Evolutionary conservation across 1,140 invertebrate species (phyloP).

Genomic region (Caerostris extrusa): DNA sequence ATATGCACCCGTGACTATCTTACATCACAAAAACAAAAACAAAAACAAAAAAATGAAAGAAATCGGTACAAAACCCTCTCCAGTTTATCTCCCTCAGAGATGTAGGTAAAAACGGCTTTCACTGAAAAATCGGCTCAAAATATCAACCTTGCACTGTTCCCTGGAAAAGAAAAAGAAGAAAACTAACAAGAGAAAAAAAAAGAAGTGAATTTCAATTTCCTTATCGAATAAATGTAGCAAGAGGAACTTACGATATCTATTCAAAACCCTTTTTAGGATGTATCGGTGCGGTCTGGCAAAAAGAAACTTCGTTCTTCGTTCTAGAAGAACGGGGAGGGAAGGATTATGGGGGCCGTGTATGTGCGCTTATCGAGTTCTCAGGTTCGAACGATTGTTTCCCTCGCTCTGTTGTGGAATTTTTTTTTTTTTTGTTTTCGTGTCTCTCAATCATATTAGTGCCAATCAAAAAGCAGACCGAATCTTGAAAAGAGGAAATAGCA

Average conservation of each 20-base stretch:
- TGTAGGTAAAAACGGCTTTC: conserved; percentile 34
- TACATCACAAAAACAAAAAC: neutral
- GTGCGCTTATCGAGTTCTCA: conserved; percentile 30
- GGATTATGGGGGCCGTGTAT: conserved; percentile 32
- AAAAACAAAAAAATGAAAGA: too few species aligned
- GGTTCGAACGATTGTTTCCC: conserved; percentile 26
- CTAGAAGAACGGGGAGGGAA: neutral
- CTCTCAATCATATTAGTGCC: conserved; percentile 26
- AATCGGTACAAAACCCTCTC: conserved; percentile 40
- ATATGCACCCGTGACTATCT: neutral
- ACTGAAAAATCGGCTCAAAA: conserved; percentile 42
- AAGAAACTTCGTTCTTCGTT: conserved; percentile 1
- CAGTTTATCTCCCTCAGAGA: conserved; percentile 31
- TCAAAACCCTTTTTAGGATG: conserved; percentile 5
- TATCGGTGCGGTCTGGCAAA: neutral
- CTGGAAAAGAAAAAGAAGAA: neutral
- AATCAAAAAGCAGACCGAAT: conserved; percentile 41
- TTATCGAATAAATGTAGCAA: conserved; percentile 64
- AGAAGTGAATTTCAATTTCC: conserved; percentile 56
- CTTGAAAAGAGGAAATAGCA: neutral
- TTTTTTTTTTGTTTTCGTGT: neutral
- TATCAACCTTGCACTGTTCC: neutral
- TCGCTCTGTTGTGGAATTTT: neutral
- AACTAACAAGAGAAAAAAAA: neutral
- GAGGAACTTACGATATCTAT: conserved; percentile 39